phyloP scores from a whole-genome alignment of 2,113 vertebrate species.

The Gavialis gangeticus region DNA sequence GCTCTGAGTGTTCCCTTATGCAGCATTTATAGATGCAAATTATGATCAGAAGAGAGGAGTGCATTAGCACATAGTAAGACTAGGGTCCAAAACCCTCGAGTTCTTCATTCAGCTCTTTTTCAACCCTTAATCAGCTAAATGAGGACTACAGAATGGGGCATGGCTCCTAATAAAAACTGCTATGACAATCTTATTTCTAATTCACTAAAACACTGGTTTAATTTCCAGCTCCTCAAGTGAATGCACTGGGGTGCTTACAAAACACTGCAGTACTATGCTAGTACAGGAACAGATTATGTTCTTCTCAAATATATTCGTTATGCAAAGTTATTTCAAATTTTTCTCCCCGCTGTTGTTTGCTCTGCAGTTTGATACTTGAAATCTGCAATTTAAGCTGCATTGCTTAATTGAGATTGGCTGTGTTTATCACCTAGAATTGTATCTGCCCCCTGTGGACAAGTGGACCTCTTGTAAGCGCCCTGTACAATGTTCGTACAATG shows the following conservation, averaged over 20 bases:
- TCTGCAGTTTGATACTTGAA: not conserved
- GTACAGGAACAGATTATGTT: rapidly evolving
- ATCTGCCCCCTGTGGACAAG: not conserved
- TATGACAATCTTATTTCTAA: rapidly evolving
- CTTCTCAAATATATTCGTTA: rapidly evolving
- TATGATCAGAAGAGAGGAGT: not conserved
- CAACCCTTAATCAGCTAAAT: not conserved
- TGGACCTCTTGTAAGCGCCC: not conserved
- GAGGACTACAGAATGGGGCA: not conserved
- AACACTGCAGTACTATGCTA: rapidly evolving
- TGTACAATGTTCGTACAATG: not conserved
- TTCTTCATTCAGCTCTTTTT: not conserved
- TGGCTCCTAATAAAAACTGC: not conserved
- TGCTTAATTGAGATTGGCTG: rapidly evolving
- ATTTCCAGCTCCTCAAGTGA: rapidly evolving
- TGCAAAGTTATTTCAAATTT: rapidly evolving
- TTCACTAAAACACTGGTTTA: not conserved
- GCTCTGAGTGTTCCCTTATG: not conserved
- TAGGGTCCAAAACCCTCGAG: not conserved
- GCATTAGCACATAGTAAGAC: not conserved
- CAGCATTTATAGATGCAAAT: not conserved
- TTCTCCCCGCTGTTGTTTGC: rapidly evolving
- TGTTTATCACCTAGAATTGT: rapidly evolving
- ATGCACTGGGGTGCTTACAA: not conserved
- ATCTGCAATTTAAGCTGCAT: not conserved